Conservation (phyloP, 1,140 invertebrate genomes). For the Meloidogyne floridensis region DNA sequence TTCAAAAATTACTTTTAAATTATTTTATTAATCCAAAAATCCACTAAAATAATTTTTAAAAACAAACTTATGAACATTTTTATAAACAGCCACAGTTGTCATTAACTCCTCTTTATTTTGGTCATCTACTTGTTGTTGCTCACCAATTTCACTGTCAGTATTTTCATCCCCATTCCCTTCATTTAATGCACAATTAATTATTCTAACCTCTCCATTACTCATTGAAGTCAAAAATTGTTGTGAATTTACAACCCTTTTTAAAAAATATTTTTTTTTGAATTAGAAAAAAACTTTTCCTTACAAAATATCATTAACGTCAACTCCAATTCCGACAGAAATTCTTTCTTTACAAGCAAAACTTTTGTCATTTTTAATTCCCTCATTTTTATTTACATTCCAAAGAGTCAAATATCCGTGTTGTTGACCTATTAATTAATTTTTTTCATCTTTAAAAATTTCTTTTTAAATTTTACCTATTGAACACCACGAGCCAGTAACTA, state of each 20-base stretch:
- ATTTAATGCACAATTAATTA: constrained; percentile 8
- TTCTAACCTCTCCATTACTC: constrained; percentile 15
- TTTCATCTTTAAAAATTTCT: no score
- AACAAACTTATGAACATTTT: constrained; percentile 21
- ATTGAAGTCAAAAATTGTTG: constrained; percentile 26
- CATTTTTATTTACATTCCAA: constrained; percentile 16
- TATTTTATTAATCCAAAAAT: not conserved
- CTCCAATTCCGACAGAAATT: constrained; percentile 3
- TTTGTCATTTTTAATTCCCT: not conserved
- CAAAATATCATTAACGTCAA: constrained; percentile 31
- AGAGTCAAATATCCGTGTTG: constrained; percentile 11
- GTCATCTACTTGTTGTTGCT: not conserved
- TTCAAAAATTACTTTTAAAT: no score
- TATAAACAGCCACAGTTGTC: constrained; percentile 8
- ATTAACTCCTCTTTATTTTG: not conserved
- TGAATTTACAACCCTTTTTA: constrained; percentile 12
- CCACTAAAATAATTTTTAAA: no score
- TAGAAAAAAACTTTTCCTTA: not conserved
- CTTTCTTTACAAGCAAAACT: constrained; percentile 7
- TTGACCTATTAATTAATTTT: not conserved
- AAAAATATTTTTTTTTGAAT: not conserved
- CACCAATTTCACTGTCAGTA: not conserved
- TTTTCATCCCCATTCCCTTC: constrained; percentile 3
- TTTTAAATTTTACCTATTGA: not conserved
- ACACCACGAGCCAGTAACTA: constrained; percentile 28